Evolutionary conservation across 2,797 vertebrate species (phyloP).

Genomic region (Scleropages formosus): DNA sequence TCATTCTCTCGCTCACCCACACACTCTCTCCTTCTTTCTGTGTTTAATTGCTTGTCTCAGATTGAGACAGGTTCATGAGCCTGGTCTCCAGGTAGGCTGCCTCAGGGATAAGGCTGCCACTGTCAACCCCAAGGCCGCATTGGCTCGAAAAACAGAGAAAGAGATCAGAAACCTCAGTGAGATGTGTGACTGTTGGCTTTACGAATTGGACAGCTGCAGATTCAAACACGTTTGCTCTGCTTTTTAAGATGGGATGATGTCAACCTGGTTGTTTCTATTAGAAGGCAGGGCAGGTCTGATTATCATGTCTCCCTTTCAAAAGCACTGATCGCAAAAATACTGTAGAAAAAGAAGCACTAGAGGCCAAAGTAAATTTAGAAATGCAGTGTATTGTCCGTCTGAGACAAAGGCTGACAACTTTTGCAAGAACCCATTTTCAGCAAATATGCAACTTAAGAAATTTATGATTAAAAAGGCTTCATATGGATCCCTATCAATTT

Average conservation of each 20-base stretch:
- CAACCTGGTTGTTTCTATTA: background rate
- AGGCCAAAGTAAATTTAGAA: conserved; percentile 6
- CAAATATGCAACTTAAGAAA: background rate
- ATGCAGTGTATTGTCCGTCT: background rate
- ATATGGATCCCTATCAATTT: conserved; percentile 26
- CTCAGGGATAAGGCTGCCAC: background rate
- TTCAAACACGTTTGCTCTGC: conserved; percentile 15
- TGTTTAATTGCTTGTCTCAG: conserved; percentile 35
- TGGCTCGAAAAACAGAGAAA: conserved; percentile 22
- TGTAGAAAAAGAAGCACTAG: background rate
- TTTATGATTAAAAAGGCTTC: conserved; percentile 27
- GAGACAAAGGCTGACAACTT: background rate
- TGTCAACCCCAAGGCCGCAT: conserved; percentile 5
- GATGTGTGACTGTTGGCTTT: conserved; percentile 8
- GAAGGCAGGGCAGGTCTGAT: too few species aligned
- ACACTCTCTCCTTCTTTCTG: conserved; percentile 16
- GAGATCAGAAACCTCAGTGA: background rate
- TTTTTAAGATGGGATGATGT: conserved; percentile 7
- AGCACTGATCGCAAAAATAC: conserved; percentile 1
- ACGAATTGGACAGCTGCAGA: conserved; percentile 16
- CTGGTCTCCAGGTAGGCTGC: background rate
- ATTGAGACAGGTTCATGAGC: conserved; percentile 29
- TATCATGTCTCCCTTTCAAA: too few species aligned
- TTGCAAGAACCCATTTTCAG: background rate
- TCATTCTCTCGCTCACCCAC: background rate